Conservation (phyloP, 92 coral and sea anemone genomes). For the Plumapathes pennacea region DNA sequence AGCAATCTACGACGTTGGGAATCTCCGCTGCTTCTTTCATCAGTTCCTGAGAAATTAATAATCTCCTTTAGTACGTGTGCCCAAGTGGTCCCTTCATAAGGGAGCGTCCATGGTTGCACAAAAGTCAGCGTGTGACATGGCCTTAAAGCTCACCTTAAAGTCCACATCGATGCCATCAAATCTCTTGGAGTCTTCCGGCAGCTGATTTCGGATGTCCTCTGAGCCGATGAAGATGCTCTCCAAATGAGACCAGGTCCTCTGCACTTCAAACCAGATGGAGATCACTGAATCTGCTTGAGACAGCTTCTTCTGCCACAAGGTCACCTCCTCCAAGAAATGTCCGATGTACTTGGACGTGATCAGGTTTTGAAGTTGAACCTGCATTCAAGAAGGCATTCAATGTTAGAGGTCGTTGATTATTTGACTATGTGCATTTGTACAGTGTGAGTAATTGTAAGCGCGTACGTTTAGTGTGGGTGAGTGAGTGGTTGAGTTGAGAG, state of each 20-base stretch:
- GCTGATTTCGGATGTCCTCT: constrained; percentile 93
- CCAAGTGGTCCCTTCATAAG: too few relatives aligned
- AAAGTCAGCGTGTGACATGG: not conserved
- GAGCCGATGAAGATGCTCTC: constrained; percentile 99
- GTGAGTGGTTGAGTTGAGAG: too few relatives aligned
- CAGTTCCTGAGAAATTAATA: constrained; percentile 52
- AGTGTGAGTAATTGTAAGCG: too few relatives aligned
- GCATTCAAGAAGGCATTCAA: too few relatives aligned
- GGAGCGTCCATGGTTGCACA: not conserved
- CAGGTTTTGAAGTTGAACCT: constrained; percentile 97
- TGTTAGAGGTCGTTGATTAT: too few relatives aligned
- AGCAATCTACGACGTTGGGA: constrained; percentile 91
- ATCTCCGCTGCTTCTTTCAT: constrained; percentile 85
- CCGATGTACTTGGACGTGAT: constrained; percentile 99
- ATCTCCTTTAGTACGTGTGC: too few relatives aligned
- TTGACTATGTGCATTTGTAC: too few relatives aligned
- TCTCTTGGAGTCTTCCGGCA: constrained; percentile 97
- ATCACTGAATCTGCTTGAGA: constrained; percentile 94
- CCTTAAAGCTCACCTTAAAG: constrained; percentile 66
- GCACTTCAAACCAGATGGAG: constrained; percentile 98
- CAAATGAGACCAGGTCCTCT: constrained; percentile 97
- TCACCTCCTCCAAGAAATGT: constrained; percentile 96
- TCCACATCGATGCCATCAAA: constrained; percentile 96
- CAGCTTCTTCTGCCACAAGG: constrained; percentile 97
- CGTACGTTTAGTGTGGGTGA: too few relatives aligned